Base-by-base conservation (phyloP, 2,888 invertebrate species). In the Leucoptera coffeella region DNA sequence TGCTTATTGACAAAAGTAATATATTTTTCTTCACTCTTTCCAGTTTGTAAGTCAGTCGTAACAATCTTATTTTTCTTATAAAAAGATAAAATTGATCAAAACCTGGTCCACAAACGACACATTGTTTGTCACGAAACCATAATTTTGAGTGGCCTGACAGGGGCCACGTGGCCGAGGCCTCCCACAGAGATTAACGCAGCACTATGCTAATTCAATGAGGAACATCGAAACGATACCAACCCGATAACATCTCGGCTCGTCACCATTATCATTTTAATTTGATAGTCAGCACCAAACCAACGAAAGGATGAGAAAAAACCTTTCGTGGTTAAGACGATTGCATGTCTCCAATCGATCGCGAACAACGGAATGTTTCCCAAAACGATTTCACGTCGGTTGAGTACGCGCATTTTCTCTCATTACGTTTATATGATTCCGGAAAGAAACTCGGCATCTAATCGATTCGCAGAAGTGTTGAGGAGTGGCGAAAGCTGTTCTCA, bases 121-220 rank as follows among this genome's bases (percentile, higher is more conserved):
- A n/a, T n/a, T n/a, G n/a, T n/a, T n/a, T n/a, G n/a, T n/a, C n/a
- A n/a, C n/a, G n/a, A n/a, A n/a, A n/a, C n/a, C n/a, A n/a, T n/a
- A n/a, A n/a, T n/a, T n/a, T n/a, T n/a, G n/a, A n/a, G 12, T 43
- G 55, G 7, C 12, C 10, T 17, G 25, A 26, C 15, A 14, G 48
- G 47, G 58, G 62, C 60, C 65, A 62, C 64, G 62, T 64, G 64
- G 59, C 59, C 35, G 29, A 40, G 64, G 59, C 65, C 67, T 56
- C 67, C 67, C 60, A 62, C 50, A 42, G 60, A 43, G 61, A 43
- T 47, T 45, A 44, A 43, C 42, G 40, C 46, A 44, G 47, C 41
- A 49, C 64, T 62, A 67, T 67, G 69, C 64, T 69, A 69, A 69
- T 69, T 67, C 67, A 67, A 65, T 67, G 67, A 67, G 67, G n/a